Conservation (phyloP, 2,113 vertebrate species). For the Mustela lutreola region DNA sequence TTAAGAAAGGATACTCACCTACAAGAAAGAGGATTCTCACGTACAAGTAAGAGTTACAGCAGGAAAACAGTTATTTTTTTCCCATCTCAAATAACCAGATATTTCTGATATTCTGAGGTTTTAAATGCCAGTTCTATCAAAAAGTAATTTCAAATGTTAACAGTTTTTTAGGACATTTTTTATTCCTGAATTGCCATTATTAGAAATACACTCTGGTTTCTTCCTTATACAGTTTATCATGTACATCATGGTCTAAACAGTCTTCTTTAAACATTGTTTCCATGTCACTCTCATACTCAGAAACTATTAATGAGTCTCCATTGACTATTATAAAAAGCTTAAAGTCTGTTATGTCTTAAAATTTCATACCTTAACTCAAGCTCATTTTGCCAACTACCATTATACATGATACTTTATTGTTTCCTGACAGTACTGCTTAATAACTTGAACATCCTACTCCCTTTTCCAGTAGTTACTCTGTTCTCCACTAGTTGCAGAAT, state of each 20-base stretch:
- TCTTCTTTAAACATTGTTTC: slow-evolving; percentile 34
- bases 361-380: neutral
- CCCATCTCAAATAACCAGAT: neutral
- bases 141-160: neutral
- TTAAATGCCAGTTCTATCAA: slow-evolving; percentile 14
- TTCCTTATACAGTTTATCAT: slow-evolving; percentile 12
- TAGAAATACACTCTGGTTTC: slow-evolving; percentile 47
- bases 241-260: neutral
- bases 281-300: neutral
- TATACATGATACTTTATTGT: neutral
- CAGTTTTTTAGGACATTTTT: neutral
- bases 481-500: neutral
- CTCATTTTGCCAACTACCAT: neutral
- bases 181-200: slow-evolving; percentile 13
- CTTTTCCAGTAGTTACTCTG: neutral
- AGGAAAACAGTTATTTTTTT: slow-evolving; percentile 3
- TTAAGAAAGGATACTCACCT: slow-evolving; percentile 6
- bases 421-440: neutral
- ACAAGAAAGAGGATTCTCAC: too few relatives aligned
- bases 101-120: neutral
- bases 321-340: neutral
- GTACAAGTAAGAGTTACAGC: neutral
- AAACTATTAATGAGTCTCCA: neutral
- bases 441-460: neutral
- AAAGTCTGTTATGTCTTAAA: neutral